These are phyloP conservation scores for Microtus montanus DNA, from an alignment of 2,113 vertebrate species.

Conservation along the genomic window DNA sequence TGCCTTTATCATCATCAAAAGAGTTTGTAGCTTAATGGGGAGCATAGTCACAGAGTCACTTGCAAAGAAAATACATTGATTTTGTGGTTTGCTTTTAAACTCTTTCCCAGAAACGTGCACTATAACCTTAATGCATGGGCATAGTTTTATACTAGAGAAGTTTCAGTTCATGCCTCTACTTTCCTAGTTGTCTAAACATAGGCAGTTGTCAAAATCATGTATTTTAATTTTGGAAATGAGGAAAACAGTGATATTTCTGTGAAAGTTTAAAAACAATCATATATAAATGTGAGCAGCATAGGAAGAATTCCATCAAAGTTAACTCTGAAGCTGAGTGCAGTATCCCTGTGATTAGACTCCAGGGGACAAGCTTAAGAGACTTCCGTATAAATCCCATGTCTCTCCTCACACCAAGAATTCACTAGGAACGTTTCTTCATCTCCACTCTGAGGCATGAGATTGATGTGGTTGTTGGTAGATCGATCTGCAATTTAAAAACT, in stretches of 20 bases:
- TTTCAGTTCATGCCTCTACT: not conserved
- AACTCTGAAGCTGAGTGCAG: not conserved
- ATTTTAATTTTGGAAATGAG: conserved; percentile 30
- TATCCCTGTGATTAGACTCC: not conserved
- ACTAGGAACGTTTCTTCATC: not conserved
- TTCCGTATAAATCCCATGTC: not conserved
- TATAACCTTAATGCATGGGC: not conserved
- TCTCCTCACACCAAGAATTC: not conserved
- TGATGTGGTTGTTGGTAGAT: not conserved
- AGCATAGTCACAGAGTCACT: not conserved
- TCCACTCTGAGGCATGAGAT: not conserved
- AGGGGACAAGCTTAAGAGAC: not conserved
- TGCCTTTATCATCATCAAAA: not conserved
- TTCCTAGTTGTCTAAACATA: not conserved
- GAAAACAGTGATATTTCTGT: not conserved
- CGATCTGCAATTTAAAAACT: conserved; percentile 14
- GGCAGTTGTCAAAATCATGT: not conserved
- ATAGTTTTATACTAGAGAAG: not conserved
- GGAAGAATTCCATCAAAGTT: not conserved
- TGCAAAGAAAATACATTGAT: not conserved
- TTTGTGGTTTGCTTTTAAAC: not conserved
- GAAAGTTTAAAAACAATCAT: not conserved
- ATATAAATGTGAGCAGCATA: not conserved
- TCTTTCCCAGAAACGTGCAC: not conserved
- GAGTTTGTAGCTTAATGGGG: not conserved